Percentiles rank a stretch among this genome's conserved stretches.
Evolutionary conservation across 2,113 vertebrate genomes (phyloP).

Genomic region (Nesoenas mayeri): DNA sequence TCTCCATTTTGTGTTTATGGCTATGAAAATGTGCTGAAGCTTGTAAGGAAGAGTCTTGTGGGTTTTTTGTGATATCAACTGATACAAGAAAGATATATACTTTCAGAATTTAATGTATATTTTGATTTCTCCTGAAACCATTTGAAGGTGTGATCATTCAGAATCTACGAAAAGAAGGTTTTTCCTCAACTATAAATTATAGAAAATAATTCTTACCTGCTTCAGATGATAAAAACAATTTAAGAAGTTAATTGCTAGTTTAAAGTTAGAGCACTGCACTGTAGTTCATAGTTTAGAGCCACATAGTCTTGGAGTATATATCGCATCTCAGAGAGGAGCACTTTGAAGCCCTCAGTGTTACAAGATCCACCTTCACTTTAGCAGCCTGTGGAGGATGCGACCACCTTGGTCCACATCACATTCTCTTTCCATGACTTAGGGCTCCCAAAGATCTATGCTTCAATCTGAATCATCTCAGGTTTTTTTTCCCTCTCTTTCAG

Average conservation of each 20-base stretch:
- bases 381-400: background rate
- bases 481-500: background rate
- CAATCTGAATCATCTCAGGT: background rate
- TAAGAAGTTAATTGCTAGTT: background rate
- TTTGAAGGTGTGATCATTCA: background rate
- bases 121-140: background rate
- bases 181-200: background rate
- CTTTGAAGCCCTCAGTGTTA: background rate
- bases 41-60: background rate
- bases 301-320: background rate
- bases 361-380: background rate
- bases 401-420: rapidly evolving
- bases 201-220: background rate
- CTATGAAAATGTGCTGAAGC: background rate
- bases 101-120: background rate
- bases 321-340: background rate
- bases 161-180: background rate
- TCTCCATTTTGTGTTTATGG: background rate
- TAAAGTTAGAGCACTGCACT: background rate
- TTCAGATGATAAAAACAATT: background rate
- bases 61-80: rapidly evolving
- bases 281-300: background rate
- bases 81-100: background rate
- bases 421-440: background rate
- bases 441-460: background rate